These are phyloP conservation scores for Tenebrosternarchus preto DNA, from an alignment of 2,113 vertebrate genomes.

Conservation along the genomic window DNA sequence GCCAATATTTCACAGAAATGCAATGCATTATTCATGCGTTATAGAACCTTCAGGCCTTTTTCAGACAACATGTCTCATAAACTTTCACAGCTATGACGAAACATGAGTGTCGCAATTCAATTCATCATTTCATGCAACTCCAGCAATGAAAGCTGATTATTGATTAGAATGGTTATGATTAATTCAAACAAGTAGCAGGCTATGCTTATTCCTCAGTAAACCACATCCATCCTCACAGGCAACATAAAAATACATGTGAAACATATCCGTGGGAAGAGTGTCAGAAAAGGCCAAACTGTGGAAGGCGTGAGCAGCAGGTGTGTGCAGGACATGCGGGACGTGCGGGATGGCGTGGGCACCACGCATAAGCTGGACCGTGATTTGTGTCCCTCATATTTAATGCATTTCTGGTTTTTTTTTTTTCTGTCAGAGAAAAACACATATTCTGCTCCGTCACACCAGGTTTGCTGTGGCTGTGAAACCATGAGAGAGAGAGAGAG, in stretches of 20 bases:
- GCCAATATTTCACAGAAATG: constrained; percentile 35
- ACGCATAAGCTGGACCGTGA: constrained; percentile 16
- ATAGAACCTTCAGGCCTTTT: constrained; percentile 15
- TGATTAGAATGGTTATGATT: constrained; percentile 26
- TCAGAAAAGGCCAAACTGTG: constrained; percentile 1
- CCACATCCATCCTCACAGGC: constrained; percentile 5
- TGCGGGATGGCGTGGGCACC: background rate
- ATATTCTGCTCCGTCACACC: constrained; percentile 3
- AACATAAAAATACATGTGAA: background rate
- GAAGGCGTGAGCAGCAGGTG: constrained; percentile 19
- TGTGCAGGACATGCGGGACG: constrained; percentile 24
- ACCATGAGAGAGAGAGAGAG: background rate
- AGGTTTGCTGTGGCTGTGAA: constrained; percentile 16
- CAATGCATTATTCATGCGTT: constrained; percentile 47
- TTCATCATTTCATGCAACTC: constrained; percentile 22
- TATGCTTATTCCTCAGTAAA: background rate
- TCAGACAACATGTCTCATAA: constrained; percentile 12
- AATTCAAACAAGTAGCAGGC: constrained; percentile 11
- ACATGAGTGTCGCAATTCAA: background rate
- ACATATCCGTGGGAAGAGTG: background rate
- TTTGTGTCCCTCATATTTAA: constrained; percentile 30
- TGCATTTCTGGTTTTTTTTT: constrained; percentile 15
- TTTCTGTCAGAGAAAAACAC: background rate
- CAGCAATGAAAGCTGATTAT: background rate
- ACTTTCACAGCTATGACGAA: constrained; percentile 29